Evolutionary conservation across 2,888 invertebrate genomes (phyloP), one percentile per base, ranked within the genome.

Genomic region (Dryobotodes eremita): DNA sequence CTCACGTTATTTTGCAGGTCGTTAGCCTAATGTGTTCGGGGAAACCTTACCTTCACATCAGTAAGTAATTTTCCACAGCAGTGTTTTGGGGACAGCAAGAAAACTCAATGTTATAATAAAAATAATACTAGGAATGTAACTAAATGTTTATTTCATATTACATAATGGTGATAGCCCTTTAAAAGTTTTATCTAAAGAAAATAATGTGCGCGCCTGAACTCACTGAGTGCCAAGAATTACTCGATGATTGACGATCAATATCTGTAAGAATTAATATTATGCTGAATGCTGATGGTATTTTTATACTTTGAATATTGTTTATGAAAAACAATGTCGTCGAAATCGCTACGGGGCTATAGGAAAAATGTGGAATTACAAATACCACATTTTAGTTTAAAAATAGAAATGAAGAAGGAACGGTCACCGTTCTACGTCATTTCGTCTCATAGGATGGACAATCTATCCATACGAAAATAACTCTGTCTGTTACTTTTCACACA

Each of bases 241-340:
- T 36, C 2, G 31, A 64, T 84, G 75, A 83, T 85, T 68, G 68
- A 80, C 75, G 80, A 64, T 64, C 62, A 84, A 84, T 84, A 71
- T 59, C 57, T 74, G 73, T 73, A 66, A 17, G 23, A 57, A 6
- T 7, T 23, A 71, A 55, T 64, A 68, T 71, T 68, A 48, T n/a
- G 10, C 62, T 71, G 61, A 68, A 55, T 23, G 23, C 59, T 74
- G 42, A 70, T 66, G 26, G 20, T 73, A n/a, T 26, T 69, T 76
- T 68, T 76, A 53, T 42, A 69, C 20, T 77, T 26, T 57, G 15
- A 64, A 31, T 69, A 36, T 82, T 83, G 23, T 78, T 82, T 83
- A 78, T 71, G 17, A 15, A 57, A 76, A 71, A 68, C 11, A 68
- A 83, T 77, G 50, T 76, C 53, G 10, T 23, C 1, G 17, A 64